Evolutionary conservation across 1,140 invertebrate species (phyloP).

Genomic region (Metopolophium dirhodum): DNA sequence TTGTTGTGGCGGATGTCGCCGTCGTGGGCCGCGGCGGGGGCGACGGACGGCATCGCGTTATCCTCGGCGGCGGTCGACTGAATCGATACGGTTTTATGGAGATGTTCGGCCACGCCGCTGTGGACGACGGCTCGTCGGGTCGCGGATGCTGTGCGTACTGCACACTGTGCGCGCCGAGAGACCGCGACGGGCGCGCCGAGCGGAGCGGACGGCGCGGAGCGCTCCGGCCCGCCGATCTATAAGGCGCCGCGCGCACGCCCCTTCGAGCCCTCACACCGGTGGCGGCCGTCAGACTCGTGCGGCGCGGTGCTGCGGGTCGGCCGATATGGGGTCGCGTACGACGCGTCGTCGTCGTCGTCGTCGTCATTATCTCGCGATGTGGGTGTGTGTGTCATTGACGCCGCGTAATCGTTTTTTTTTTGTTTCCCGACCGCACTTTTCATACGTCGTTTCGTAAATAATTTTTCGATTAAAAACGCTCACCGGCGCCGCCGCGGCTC

Average conservation of each 20-base stretch:
- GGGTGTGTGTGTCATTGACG: background rate
- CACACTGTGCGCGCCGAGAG: background rate
- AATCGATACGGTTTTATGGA: background rate
- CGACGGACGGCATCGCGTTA: background rate
- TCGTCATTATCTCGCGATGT: background rate
- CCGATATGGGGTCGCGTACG: background rate
- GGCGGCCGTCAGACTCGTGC: background rate
- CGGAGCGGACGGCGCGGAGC: background rate
- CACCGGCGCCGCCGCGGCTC: background rate
- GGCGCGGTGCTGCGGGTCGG: background rate
- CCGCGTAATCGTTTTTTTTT: background rate
- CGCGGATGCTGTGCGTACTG: slow-evolving; percentile 46
- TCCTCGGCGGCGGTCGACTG: slow-evolving; percentile 21
- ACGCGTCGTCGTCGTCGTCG: background rate
- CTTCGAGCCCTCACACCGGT: background rate
- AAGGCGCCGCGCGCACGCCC: background rate
- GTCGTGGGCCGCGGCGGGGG: background rate
- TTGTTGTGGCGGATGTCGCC: background rate
- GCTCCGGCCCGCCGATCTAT: slow-evolving; percentile 22
- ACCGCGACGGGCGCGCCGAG: background rate
- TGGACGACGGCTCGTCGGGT: slow-evolving; percentile 31
- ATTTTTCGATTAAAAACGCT: background rate
- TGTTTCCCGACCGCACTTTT: background rate
- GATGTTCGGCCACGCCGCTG: background rate
- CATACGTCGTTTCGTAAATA: background rate